Evolutionary conservation across 2,888 invertebrate species (phyloP), one percentile per base, ranked within the genome.

Genomic region (Melipona beecheii): DNA sequence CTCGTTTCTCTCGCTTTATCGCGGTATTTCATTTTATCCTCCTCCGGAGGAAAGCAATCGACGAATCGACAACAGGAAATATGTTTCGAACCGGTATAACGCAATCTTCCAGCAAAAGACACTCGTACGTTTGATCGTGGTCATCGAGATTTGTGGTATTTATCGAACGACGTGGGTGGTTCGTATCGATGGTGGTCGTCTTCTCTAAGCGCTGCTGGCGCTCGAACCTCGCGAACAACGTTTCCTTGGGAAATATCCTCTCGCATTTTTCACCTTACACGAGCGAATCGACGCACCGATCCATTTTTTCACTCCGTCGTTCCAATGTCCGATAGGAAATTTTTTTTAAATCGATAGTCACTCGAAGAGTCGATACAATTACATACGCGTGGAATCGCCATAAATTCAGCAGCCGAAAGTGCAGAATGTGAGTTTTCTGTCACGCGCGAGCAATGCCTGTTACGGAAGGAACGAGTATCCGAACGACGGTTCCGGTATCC

Each of bases 401-500:
- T n/a, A n/a, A 15, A 58, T 58, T 58, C 15, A n/a, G 15, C 56
- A n/a, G 15, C 56, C n/a, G 0, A n/a, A n/a, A 58, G 15, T 15
- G 11, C 5, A n/a, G n/a, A 58, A 4, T n/a, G 13, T n/a, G 1
- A 2, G 13, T 24, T 15, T n/a, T 62, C 52, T 36, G 24, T 43
- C 50, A 52, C 50, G 36, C 52, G 24, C 17, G 43, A 60, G 87
- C 86, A 82, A 60, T 74, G 78, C 73, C 71, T 78, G 43, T 73
- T 74, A 75, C 60, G 31, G 31, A 0, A 31, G 31, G 31, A 31
- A 31, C 31, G 84, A 74, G 78, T 81, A 81, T 87, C 73, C 73
- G 81, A 81, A 73, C 83, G 75, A 52, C 65, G 76, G 58, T 83
- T 82, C 70, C 58, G 79, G 78, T 85, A 84, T 83, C 78, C 75